phyloP scores from a whole-genome alignment of 2,888 invertebrate species.

The Protodeltote pygarga region DNA sequence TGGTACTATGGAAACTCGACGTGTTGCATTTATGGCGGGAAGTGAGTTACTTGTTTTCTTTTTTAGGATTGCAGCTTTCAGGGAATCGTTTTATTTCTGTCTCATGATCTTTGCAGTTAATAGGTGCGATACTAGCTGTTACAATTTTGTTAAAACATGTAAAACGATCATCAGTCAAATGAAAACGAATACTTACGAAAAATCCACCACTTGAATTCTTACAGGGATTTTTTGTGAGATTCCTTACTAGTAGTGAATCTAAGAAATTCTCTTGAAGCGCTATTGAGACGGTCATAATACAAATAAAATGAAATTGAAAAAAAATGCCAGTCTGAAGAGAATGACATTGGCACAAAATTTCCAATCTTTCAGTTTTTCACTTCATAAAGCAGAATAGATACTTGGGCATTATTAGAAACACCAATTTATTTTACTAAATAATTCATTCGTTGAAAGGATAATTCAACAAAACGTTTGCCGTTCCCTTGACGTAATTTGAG shows the following conservation, averaged over 20 bases:
- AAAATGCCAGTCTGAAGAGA: slow-evolving; percentile 14
- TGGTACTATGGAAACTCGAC: slow-evolving; percentile 26
- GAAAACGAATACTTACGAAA: neutral
- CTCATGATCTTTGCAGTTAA: neutral
- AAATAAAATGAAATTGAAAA: slow-evolving; percentile 49
- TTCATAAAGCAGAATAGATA: slow-evolving; percentile 55
- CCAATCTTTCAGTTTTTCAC: slow-evolving; percentile 53
- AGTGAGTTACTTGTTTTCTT: slow-evolving; percentile 7
- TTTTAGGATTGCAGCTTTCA: neutral
- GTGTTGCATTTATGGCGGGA: slow-evolving; percentile 9
- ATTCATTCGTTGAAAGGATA: slow-evolving; percentile 63
- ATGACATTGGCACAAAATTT: slow-evolving; percentile 28
- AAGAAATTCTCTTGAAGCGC: slow-evolving; percentile 13
- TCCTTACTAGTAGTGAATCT: slow-evolving; percentile 8
- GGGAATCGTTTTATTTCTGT: neutral
- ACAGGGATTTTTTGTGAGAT: slow-evolving; percentile 17
- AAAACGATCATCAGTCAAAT: neutral
- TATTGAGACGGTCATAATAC: slow-evolving; percentile 10
- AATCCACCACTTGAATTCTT: too few species aligned
- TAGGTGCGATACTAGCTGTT: neutral
- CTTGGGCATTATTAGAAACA: slow-evolving; percentile 51
- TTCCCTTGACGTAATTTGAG: slow-evolving; percentile 66
- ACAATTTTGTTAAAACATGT: too few species aligned
- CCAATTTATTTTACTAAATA: slow-evolving; percentile 63
- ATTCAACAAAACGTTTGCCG: slow-evolving; percentile 58